These are phyloP conservation scores for Manacus vitellinus DNA, from an alignment of 2,113 vertebrate species.

Conservation along the genomic window DNA sequence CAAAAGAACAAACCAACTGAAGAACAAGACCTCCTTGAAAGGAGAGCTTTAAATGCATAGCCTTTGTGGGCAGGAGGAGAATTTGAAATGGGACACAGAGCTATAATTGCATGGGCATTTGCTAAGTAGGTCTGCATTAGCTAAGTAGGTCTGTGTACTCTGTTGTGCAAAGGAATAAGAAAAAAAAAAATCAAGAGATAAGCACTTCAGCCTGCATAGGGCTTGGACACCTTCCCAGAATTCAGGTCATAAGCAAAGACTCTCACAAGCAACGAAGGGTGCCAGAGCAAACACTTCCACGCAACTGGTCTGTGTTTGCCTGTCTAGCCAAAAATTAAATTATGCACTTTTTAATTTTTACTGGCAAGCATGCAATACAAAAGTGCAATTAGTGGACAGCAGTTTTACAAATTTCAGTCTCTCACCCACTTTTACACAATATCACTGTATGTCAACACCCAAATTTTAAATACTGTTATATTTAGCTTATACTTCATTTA, in stretches of 20 bases:
- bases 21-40: background rate
- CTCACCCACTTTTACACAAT: background rate
- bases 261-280: slow-evolving; percentile 7
- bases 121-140: slow-evolving; percentile 22
- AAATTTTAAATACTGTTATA: background rate
- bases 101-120: background rate
- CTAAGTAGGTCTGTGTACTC: slow-evolving; percentile 32
- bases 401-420: background rate
- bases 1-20: background rate
- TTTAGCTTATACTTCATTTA: background rate
- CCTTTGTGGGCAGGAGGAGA: background rate
- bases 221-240: slow-evolving; percentile 56
- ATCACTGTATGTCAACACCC: background rate
- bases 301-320: background rate
- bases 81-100: background rate
- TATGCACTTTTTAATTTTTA: background rate
- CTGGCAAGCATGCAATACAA: background rate
- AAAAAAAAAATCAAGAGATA: slow-evolving; percentile 5
- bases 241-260: slow-evolving; percentile 41
- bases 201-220: background rate
- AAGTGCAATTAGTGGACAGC: background rate
- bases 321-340: slow-evolving; percentile 25
- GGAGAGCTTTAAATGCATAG: background rate
- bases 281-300: slow-evolving; percentile 58
- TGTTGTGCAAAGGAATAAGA: slow-evolving; percentile 15